A percentile compares a stretch with the other conserved stretches of the same genome.
Evolutionary conservation across 2,888 invertebrate genomes (phyloP).

Genomic region (Parnassius orleans): DNA sequence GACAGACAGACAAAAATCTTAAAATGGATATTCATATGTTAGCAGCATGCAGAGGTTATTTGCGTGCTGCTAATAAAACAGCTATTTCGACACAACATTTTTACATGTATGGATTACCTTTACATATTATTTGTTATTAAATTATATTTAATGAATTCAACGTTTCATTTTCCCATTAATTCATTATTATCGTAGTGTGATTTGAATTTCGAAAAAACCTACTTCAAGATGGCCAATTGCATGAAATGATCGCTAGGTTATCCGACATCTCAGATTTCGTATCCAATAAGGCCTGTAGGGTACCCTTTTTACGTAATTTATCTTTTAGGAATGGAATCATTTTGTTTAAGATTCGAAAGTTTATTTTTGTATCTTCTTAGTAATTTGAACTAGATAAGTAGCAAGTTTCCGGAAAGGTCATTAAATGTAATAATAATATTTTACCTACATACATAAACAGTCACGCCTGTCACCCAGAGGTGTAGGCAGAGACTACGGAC

Average conservation of each 20-base stretch:
- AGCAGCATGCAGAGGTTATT: too few relatives aligned
- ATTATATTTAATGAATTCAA: too few relatives aligned
- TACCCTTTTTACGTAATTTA: conserved; percentile 47
- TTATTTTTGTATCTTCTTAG: conserved; percentile 5
- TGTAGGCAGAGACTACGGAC: too few relatives aligned
- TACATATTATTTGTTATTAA: too few relatives aligned
- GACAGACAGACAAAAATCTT: too few relatives aligned
- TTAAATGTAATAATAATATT: background rate
- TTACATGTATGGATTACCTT: too few relatives aligned
- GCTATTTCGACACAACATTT: too few relatives aligned
- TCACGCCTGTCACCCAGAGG: too few relatives aligned
- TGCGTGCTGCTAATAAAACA: too few relatives aligned
- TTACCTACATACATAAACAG: background rate
- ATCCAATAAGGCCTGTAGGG: conserved; percentile 46
- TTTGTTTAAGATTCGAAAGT: conserved; percentile 10
- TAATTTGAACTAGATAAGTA: conserved; percentile 5
- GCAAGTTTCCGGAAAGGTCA: background rate
- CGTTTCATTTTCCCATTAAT: too few relatives aligned
- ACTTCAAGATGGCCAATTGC: conserved; percentile 4
- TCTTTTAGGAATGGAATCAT: conserved; percentile 36
- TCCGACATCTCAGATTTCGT: conserved; percentile 47
- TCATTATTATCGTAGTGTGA: background rate
- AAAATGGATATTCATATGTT: too few relatives aligned
- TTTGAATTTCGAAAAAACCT: background rate
- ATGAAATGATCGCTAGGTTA: conserved; percentile 44